A percentile compares a stretch with the other conserved stretches of the same genome.
These are phyloP conservation scores for Pollicipes pollicipes DNA, from an alignment of 1,140 invertebrate species.

Conservation along the genomic window DNA sequence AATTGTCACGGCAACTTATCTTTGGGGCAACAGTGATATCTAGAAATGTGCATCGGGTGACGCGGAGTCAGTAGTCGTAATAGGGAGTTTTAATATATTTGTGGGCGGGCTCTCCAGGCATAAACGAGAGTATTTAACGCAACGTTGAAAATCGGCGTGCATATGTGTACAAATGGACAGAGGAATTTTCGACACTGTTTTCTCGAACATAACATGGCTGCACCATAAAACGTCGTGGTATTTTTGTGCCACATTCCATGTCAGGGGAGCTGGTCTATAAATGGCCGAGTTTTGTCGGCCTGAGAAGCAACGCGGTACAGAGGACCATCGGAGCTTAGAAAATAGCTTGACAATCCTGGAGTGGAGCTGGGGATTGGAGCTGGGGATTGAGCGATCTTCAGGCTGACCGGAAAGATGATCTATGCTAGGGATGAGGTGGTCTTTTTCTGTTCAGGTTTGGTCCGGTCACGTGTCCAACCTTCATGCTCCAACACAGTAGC, in stretches of 20 bases:
- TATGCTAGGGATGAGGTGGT: neutral
- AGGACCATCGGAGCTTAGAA: neutral
- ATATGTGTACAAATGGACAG: too few relatives aligned
- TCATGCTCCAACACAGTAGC: neutral
- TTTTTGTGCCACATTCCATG: neutral
- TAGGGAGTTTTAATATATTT: too few relatives aligned
- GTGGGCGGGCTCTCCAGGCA: too few relatives aligned
- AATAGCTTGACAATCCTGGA: neutral
- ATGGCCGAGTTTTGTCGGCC: neutral
- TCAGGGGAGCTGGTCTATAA: neutral
- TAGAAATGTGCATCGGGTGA: too few relatives aligned
- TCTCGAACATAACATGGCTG: neutral
- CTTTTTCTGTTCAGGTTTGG: neutral
- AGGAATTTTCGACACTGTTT: neutral
- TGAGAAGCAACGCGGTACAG: neutral
- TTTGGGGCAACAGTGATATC: too few relatives aligned
- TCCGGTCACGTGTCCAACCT: neutral
- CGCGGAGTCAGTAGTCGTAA: too few relatives aligned
- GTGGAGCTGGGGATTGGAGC: neutral
- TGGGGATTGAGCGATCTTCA: neutral
- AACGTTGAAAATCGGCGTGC: too few relatives aligned
- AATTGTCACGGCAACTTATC: too few relatives aligned
- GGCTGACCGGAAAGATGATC: neutral
- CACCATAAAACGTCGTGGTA: neutral
- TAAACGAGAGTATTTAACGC: too few relatives aligned